Conservation (phyloP, 2,113 vertebrate genomes). For the Octodon degus region DNA sequence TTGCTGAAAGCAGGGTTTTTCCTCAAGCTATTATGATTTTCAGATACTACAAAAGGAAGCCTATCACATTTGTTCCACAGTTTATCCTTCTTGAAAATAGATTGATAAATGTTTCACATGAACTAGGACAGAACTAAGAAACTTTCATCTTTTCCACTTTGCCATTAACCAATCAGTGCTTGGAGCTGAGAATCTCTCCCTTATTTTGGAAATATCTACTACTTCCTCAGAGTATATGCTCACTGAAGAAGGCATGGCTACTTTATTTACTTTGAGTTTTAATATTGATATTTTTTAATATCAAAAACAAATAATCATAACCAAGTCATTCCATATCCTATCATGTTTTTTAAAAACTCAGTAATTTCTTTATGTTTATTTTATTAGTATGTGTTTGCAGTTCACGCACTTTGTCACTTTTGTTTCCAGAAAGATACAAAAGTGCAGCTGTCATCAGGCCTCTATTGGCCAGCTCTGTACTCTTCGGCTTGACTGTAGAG, state of each 20-base stretch:
- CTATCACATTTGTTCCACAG: not conserved
- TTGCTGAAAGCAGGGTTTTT: not conserved
- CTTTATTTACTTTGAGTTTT: not conserved
- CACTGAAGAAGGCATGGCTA: not conserved
- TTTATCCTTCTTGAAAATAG: not conserved
- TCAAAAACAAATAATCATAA: not conserved
- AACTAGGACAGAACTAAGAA: not conserved
- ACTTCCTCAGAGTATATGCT: not conserved
- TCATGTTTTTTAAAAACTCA: not conserved
- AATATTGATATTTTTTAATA: not conserved
- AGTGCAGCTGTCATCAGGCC: fast-evolving
- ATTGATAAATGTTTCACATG: constrained; percentile 16
- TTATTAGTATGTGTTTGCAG: not conserved
- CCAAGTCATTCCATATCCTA: not conserved
- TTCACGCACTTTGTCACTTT: not conserved
- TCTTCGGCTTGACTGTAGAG: not conserved
- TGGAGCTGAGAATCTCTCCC: not conserved
- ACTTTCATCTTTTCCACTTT: not conserved
- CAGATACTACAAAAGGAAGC: not conserved
- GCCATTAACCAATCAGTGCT: not conserved
- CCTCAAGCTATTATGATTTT: not conserved
- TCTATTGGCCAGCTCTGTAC: not conserved
- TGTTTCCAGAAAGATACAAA: not conserved
- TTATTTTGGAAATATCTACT: not conserved
- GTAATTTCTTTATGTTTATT: not conserved